phyloP scores from a whole-genome alignment of 2,797 vertebrate genomes.

The Lycodopsis pacificus region DNA sequence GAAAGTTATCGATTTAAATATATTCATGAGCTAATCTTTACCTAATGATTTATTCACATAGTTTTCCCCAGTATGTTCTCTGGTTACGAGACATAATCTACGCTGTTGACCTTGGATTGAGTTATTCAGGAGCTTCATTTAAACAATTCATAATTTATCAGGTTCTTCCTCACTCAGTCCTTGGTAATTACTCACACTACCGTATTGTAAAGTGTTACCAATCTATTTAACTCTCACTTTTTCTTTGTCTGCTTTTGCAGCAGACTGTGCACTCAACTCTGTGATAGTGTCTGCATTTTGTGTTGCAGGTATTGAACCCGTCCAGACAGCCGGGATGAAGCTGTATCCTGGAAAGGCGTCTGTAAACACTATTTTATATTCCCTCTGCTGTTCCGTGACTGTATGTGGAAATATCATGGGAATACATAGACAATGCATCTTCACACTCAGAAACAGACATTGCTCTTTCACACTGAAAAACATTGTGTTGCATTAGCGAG shows the following conservation, averaged over 20 bases:
- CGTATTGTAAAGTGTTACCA: background rate
- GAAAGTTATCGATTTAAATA: background rate
- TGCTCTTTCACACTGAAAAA: slow-evolving; percentile 10
- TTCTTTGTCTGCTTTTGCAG: background rate
- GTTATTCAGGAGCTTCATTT: background rate
- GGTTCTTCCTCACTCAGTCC: background rate
- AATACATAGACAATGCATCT: slow-evolving; percentile 29
- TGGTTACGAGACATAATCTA: background rate
- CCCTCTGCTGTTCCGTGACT: slow-evolving; percentile 38
- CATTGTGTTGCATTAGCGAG: background rate
- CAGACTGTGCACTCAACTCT: background rate
- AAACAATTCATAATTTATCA: background rate
- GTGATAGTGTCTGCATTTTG: slow-evolving; percentile 16
- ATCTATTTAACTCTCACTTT: background rate
- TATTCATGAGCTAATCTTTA: background rate
- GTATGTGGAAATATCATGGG: slow-evolving; percentile 32
- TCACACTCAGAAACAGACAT: slow-evolving; percentile 14
- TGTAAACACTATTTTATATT: slow-evolving; percentile 55
- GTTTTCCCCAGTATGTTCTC: background rate
- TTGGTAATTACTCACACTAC: background rate
- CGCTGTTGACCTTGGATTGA: background rate
- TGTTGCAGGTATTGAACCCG: slow-evolving; percentile 22
- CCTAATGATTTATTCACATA: background rate
- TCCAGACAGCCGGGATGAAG: slow-evolving; percentile 32
- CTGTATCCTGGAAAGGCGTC: slow-evolving; percentile 21